Evolutionary conservation across 2,113 vertebrate genomes (phyloP).

Genomic region (Xenopus laevis): DNA sequence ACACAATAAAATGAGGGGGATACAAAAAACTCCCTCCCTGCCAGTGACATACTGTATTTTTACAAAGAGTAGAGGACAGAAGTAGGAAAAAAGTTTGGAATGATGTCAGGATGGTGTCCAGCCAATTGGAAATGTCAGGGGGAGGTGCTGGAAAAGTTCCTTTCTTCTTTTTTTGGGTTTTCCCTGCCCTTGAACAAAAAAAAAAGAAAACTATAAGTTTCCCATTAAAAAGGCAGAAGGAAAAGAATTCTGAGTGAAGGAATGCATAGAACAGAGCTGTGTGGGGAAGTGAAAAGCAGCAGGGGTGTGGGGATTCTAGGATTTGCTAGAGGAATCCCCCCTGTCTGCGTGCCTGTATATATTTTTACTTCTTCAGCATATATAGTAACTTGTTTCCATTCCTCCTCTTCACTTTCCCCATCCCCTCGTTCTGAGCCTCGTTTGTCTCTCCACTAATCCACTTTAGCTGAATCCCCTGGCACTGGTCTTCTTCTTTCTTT

Average conservation of each 20-base stretch:
- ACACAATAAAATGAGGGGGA: slow-evolving; percentile 6
- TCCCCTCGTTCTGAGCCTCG: not conserved
- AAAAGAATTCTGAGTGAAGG: slow-evolving; percentile 35
- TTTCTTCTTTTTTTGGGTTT: slow-evolving; percentile 46
- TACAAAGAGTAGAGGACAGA: slow-evolving; percentile 36
- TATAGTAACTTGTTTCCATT: slow-evolving; percentile 31
- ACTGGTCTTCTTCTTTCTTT: not conserved
- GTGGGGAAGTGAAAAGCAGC: slow-evolving; percentile 26
- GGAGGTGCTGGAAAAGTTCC: slow-evolving; percentile 43
- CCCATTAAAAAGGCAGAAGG: slow-evolving; percentile 31
- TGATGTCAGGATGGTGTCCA: slow-evolving; percentile 36
- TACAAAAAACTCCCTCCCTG: slow-evolving; percentile 13
- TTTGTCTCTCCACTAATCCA: slow-evolving; percentile 13
- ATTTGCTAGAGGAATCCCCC: slow-evolving; percentile 20
- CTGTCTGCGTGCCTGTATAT: slow-evolving; percentile 25
- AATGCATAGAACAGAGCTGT: slow-evolving; percentile 32
- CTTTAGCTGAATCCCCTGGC: not conserved
- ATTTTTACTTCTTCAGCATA: slow-evolving; percentile 32
- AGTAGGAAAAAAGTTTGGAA: slow-evolving; percentile 34
- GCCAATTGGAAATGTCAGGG: slow-evolving; percentile 45
- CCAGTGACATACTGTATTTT: slow-evolving; percentile 43
- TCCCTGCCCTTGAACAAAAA: slow-evolving; percentile 39
- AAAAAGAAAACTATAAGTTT: slow-evolving; percentile 39
- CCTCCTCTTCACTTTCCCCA: slow-evolving; percentile 9
- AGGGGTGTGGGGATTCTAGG: slow-evolving; percentile 34